Conservation (phyloP, 2,113 vertebrate genomes). For the Galemys pyrenaicus region DNA sequence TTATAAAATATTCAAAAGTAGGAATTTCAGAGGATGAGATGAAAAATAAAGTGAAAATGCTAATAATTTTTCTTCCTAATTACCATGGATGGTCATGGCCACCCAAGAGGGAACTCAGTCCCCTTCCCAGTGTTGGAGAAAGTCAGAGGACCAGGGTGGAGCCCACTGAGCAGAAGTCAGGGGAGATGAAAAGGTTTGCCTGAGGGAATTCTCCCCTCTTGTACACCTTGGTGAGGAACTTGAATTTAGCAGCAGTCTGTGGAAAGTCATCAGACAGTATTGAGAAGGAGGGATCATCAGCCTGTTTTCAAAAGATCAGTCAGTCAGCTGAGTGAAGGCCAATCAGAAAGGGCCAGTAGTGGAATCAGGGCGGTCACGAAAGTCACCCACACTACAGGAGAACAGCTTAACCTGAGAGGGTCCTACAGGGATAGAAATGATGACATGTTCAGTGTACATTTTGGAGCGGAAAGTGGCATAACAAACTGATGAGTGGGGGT, state of each 20-base stretch:
- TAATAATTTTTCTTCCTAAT: neutral
- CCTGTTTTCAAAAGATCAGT: neutral
- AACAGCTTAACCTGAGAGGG: neutral
- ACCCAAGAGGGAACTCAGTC: neutral
- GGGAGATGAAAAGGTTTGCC: neutral
- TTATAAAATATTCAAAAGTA: slow-evolving; percentile 9
- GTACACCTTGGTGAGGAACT: neutral
- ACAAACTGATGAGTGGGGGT: neutral
- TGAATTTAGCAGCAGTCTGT: neutral
- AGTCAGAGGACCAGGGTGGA: neutral
- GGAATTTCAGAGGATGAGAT: neutral
- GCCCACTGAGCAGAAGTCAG: neutral
- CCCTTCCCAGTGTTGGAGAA: neutral
- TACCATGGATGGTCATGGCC: no score
- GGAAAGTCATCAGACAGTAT: neutral
- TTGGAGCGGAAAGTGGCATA: neutral
- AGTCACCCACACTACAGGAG: neutral
- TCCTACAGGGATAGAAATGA: neutral
- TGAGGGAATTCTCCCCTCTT: neutral
- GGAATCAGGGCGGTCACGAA: neutral
- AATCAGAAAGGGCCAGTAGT: neutral
- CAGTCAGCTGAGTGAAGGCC: no score
- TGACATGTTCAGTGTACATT: neutral
- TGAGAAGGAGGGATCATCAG: neutral
- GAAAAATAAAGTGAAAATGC: neutral